Evolutionary conservation across 2,797 vertebrate species (phyloP).

Genomic region (Argentina silus): DNA sequence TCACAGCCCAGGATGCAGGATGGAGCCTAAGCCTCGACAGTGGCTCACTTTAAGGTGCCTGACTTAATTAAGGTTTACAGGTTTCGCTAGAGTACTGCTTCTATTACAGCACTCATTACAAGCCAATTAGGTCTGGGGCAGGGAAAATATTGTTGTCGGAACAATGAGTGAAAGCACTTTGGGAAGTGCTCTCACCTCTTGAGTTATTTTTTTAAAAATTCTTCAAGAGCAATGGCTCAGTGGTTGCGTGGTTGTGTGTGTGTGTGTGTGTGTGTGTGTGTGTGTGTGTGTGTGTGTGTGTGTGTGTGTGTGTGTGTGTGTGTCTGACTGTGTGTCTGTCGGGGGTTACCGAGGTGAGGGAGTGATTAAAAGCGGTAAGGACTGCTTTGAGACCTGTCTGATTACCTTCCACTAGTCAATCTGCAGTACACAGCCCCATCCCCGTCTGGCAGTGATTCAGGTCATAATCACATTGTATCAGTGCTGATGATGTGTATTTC

Average conservation of each 20-base stretch:
- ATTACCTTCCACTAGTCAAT: constrained; percentile 63
- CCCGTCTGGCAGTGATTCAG: constrained; percentile 65
- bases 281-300: constrained; percentile 40
- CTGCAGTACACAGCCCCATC: constrained; percentile 54
- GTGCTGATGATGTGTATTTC: constrained; percentile 66
- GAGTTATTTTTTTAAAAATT: constrained; percentile 12
- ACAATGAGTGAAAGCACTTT: constrained; percentile 66
- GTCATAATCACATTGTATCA: constrained; percentile 70
- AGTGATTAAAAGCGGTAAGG: constrained; percentile 64
- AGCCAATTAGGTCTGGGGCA: constrained; percentile 72
- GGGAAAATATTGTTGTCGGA: constrained; percentile 76
- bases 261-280: constrained; percentile 39
- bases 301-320: constrained; percentile 36
- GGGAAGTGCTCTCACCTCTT: constrained; percentile 25
- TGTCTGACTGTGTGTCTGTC: constrained; percentile 9
- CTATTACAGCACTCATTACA: constrained; percentile 77
- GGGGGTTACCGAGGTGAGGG: constrained; percentile 46
- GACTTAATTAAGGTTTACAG: constrained; percentile 81
- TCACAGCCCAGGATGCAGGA: constrained; percentile 33
- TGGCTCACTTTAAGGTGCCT: constrained; percentile 67
- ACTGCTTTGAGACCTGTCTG: constrained; percentile 62
- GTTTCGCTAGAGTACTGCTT: constrained; percentile 73
- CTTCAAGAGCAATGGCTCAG: background rate
- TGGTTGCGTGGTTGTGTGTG: constrained; percentile 40
- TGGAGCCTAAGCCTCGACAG: constrained; percentile 6